phyloP scores from a whole-genome alignment of 1,140 invertebrate genomes.

The Neuroterus valhalla region DNA sequence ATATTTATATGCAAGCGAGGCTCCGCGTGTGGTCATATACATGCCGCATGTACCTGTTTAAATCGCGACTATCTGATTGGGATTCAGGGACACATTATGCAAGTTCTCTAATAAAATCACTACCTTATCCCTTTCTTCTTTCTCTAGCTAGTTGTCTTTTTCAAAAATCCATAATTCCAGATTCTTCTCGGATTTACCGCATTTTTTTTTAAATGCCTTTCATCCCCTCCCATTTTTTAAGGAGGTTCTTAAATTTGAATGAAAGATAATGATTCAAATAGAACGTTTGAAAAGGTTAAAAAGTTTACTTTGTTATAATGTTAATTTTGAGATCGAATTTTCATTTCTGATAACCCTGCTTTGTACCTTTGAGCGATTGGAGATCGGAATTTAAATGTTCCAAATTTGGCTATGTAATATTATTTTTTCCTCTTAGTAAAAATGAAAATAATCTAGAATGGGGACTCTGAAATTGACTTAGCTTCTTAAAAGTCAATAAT shows the following conservation, averaged over 20 bases:
- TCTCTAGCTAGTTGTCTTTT: not conserved
- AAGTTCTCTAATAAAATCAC: slow-evolving; percentile 45
- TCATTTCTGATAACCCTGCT: too few relatives aligned
- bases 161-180: not conserved
- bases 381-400: too few relatives aligned
- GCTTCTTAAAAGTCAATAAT: too few relatives aligned
- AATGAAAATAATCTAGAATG: too few relatives aligned
- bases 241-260: not conserved
- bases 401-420: too few relatives aligned
- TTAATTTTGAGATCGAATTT: too few relatives aligned
- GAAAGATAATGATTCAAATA: too few relatives aligned
- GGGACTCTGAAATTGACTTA: too few relatives aligned
- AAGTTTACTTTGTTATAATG: too few relatives aligned
- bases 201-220: not conserved
- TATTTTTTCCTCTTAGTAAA: too few relatives aligned
- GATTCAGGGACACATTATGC: slow-evolving; percentile 33
- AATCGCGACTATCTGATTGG: slow-evolving; percentile 31
- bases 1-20: not conserved
- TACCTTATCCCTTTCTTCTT: slow-evolving; percentile 17
- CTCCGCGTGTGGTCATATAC: slow-evolving; percentile 33
- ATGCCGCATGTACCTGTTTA: slow-evolving; percentile 24
- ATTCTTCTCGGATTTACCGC: not conserved
- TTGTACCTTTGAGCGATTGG: too few relatives aligned
- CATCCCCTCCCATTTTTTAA: not conserved
- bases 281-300: too few relatives aligned